Evolutionary conservation across 2,113 vertebrate genomes (phyloP).

Genomic region (Capra hircus): DNA sequence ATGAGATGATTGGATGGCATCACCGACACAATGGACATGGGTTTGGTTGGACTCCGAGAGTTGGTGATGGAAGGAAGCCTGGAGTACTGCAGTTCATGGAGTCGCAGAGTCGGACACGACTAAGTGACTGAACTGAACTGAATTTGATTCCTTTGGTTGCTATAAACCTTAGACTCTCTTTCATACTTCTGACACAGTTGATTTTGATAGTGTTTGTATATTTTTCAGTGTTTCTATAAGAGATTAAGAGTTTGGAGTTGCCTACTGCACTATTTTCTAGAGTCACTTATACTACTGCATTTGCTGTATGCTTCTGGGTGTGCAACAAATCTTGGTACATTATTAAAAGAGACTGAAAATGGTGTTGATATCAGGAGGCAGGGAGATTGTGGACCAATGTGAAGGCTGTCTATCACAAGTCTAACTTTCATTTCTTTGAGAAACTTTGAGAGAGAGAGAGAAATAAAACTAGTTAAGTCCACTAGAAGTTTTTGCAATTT

Average conservation of each 20-base stretch:
- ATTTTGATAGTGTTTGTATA: not conserved
- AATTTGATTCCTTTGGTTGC: not conserved
- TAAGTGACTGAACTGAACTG: too few relatives aligned
- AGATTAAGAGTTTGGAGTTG: not conserved
- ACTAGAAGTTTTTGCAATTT: not conserved
- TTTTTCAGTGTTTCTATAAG: not conserved
- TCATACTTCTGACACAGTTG: not conserved
- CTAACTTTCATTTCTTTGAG: not conserved
- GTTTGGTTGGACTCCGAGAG: too few relatives aligned
- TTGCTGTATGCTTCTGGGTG: not conserved
- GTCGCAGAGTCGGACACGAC: fast-evolving
- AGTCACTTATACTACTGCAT: not conserved
- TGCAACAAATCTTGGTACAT: not conserved
- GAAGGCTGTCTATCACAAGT: not conserved
- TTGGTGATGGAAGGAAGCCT: too few relatives aligned
- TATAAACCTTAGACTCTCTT: not conserved
- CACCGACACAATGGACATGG: too few relatives aligned
- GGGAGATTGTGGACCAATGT: fast-evolving
- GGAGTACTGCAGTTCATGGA: too few relatives aligned
- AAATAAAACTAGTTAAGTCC: not conserved
- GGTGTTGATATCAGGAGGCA: not conserved
- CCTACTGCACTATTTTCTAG: not conserved
- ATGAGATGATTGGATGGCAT: too few relatives aligned
- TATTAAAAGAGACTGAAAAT: not conserved
- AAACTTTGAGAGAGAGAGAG: not conserved